Conservation (phyloP, 2,113 vertebrate species). For the Periophthalmus modestus region DNA sequence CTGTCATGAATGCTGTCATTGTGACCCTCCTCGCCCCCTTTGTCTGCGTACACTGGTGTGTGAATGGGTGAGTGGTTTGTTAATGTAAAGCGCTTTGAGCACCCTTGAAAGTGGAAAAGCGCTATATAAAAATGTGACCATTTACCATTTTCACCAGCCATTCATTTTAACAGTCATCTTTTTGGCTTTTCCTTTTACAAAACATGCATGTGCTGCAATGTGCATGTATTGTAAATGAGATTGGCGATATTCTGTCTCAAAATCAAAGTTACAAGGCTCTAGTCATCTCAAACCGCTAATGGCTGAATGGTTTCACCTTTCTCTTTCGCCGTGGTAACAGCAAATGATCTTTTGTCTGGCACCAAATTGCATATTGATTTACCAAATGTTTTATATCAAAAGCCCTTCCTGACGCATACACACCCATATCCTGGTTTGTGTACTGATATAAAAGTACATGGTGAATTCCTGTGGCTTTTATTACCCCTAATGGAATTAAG, state of each 20-base stretch:
- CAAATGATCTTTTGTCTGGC: background rate
- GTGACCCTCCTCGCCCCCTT: too few relatives aligned
- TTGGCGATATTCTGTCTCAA: background rate
- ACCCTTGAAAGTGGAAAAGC: too few relatives aligned
- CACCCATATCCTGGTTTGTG: background rate
- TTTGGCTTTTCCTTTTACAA: too few relatives aligned
- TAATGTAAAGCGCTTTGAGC: too few relatives aligned
- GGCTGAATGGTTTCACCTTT: background rate
- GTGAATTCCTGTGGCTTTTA: background rate
- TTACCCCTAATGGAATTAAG: background rate
- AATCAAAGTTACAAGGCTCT: too few relatives aligned
- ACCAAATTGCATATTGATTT: conserved; percentile 3
- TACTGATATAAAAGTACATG: background rate
- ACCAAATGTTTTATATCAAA: background rate
- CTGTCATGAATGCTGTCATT: too few relatives aligned
- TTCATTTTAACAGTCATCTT: too few relatives aligned
- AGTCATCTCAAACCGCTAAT: background rate
- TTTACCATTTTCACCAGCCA: too few relatives aligned
- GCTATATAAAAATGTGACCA: too few relatives aligned
- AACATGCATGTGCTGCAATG: background rate
- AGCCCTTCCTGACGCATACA: background rate
- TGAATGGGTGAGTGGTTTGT: too few relatives aligned
- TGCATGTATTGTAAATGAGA: too few relatives aligned
- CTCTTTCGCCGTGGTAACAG: background rate
- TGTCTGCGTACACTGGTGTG: too few relatives aligned